phyloP scores from a whole-genome alignment of 2,888 invertebrate species.

The Aleiodes testaceus region DNA sequence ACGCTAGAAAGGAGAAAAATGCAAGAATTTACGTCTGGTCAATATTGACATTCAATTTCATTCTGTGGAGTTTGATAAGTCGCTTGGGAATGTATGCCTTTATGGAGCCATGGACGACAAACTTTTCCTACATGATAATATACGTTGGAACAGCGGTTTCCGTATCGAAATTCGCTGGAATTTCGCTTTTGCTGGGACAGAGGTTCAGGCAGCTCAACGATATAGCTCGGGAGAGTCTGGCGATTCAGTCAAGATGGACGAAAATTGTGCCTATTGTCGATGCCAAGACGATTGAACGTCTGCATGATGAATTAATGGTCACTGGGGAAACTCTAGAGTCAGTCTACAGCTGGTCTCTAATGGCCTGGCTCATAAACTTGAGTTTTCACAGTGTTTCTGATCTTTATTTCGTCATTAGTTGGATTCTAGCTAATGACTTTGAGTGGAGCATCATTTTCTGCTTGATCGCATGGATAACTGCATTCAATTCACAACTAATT shows the following conservation, averaged over 20 bases:
- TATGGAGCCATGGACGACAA: slow-evolving; percentile 56
- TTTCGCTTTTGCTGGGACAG: slow-evolving; percentile 61
- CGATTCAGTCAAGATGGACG: slow-evolving; percentile 42
- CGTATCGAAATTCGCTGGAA: slow-evolving; percentile 61
- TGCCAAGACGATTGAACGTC: slow-evolving; percentile 54
- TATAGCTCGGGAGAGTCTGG: slow-evolving; percentile 54
- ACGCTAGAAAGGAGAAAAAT: slow-evolving; percentile 54
- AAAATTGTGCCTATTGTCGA: slow-evolving; percentile 34
- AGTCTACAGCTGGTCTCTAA: slow-evolving; percentile 59
- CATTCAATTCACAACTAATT: slow-evolving; percentile 58
- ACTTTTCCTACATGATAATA: slow-evolving; percentile 59
- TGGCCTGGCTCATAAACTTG: slow-evolving; percentile 65
- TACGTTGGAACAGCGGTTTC: slow-evolving; percentile 60
- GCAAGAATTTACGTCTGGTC: slow-evolving; percentile 55
- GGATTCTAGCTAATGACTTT: slow-evolving; percentile 36
- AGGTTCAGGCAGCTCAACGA: slow-evolving; percentile 63
- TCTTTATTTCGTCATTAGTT: slow-evolving; percentile 59
- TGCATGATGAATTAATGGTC: slow-evolving; percentile 61
- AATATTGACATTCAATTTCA: slow-evolving; percentile 41
- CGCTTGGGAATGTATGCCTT: slow-evolving; percentile 63
- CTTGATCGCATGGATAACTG: slow-evolving; percentile 58
- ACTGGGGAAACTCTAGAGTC: slow-evolving; percentile 59
- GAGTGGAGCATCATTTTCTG: slow-evolving; percentile 48
- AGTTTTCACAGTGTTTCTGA: slow-evolving; percentile 61
- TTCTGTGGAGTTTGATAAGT: slow-evolving; percentile 58